Evolutionary conservation across 2,888 invertebrate species (phyloP).

Genomic region (Sepioteuthis lessoniana): DNA sequence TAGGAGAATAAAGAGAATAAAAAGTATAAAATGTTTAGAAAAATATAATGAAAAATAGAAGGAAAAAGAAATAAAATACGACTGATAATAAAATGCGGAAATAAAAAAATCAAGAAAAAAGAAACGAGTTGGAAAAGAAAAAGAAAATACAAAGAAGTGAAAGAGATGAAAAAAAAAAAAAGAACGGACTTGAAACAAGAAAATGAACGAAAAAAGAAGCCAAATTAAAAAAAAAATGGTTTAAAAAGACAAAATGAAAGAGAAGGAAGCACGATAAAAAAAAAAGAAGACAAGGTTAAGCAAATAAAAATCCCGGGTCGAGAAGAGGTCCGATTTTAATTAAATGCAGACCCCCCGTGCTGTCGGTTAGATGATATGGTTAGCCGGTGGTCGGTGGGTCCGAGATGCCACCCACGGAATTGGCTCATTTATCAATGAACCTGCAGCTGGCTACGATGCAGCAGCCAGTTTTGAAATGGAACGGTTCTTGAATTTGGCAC

Average conservation of each 20-base stretch:
- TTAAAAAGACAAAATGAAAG: background rate
- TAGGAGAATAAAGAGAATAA: background rate
- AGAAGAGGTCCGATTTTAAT: background rate
- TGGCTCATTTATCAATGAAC: constrained; percentile 24
- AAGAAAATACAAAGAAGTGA: background rate
- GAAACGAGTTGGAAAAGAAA: background rate
- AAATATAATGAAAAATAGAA: background rate
- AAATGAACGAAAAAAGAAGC: background rate
- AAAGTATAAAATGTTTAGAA: background rate
- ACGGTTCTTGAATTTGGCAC: background rate
- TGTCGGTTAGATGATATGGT: background rate
- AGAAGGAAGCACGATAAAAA: background rate
- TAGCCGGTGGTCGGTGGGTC: background rate
- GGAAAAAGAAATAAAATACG: background rate
- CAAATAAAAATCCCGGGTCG: background rate
- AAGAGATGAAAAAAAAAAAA: background rate
- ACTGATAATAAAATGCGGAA: background rate
- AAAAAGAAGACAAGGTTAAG: background rate
- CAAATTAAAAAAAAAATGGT: background rate
- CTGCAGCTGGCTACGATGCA: constrained; percentile 15
- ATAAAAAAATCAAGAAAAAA: background rate
- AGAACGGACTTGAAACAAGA: background rate
- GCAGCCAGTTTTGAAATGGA: background rate
- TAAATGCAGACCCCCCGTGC: constrained; percentile 12
- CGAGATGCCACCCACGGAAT: background rate